phyloP scores from a whole-genome alignment of 1,140 invertebrate genomes.

The Latrodectus geometricus region DNA sequence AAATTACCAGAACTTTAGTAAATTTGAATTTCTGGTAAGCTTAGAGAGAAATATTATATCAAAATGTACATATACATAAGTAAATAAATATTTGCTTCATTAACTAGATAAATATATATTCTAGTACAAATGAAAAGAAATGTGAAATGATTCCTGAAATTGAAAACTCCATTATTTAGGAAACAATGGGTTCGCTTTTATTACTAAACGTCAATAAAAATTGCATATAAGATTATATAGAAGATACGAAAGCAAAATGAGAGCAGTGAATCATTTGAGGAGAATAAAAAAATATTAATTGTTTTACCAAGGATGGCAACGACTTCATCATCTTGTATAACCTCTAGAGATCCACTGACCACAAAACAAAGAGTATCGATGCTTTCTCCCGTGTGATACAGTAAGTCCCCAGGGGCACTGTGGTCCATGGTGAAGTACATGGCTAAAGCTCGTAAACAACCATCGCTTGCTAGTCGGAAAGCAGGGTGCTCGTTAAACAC shows the following conservation, averaged over 20 bases:
- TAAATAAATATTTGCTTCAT: no score
- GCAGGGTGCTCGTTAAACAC: conserved; percentile 99
- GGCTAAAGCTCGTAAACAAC: conserved; percentile 95
- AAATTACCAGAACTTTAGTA: no score
- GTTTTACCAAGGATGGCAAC: conserved; percentile 86
- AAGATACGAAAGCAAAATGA: neutral
- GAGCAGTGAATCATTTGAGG: neutral
- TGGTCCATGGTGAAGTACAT: conserved; percentile 99
- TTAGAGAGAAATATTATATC: no score
- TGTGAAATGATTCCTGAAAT: no score
- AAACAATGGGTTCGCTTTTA: neutral
- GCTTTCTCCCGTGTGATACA: conserved; percentile 97
- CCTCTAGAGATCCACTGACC: conserved; percentile 97
- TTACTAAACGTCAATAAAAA: neutral
- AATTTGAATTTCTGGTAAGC: no score
- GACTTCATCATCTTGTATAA: conserved; percentile 99
- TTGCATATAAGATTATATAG: neutral
- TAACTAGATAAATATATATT: no score
- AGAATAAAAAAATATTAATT: neutral
- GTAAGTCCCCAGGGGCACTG: conserved; percentile 92
- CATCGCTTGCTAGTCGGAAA: conserved; percentile 97
- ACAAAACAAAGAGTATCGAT: conserved; percentile 99
- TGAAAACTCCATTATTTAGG: neutral
- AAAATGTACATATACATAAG: no score
- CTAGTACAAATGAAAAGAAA: no score